phyloP scores from a whole-genome alignment of 1,140 invertebrate genomes.

The Oncopodura yosiiana region DNA sequence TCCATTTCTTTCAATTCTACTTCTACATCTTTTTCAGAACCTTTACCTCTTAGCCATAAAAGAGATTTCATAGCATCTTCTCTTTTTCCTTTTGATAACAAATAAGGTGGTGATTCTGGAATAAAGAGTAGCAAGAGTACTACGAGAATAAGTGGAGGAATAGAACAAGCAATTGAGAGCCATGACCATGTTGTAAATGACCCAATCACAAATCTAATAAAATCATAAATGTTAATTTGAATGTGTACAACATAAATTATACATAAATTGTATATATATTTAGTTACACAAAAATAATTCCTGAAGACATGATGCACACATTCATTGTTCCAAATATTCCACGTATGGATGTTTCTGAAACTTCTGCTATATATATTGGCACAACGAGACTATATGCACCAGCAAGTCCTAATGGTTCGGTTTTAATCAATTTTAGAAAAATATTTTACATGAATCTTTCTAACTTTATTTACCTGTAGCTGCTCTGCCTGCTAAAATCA shows the following conservation, averaged over 20 bases:
- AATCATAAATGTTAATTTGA: no score
- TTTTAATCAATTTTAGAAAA: no score
- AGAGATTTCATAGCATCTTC: slow-evolving; percentile 48
- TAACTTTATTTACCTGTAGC: no score
- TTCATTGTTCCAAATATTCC: slow-evolving; percentile 69
- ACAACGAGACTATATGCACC: no score
- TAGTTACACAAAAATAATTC: no score
- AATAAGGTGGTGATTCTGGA: slow-evolving; percentile 71
- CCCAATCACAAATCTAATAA: slow-evolving; percentile 60
- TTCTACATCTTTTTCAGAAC: slow-evolving; percentile 43
- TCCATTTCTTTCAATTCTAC: slow-evolving; percentile 40
- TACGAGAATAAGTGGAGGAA: slow-evolving; percentile 54
- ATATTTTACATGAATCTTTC: no score
- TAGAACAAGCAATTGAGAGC: slow-evolving; percentile 54
- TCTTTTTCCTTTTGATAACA: slow-evolving; percentile 48
- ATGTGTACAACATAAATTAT: no score
- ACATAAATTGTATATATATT: no score
- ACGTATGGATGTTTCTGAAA: slow-evolving; percentile 62
- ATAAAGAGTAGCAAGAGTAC: slow-evolving; percentile 56
- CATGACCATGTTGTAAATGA: slow-evolving; percentile 49
- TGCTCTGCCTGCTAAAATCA: not conserved
- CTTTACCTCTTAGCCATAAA: slow-evolving; percentile 50
- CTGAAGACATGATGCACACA: no score
- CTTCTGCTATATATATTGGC: slow-evolving; percentile 72
- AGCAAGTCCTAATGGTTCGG: no score